A percentile compares a stretch with the other conserved stretches of the same genome.
Conservation (phyloP, 2,113 vertebrate species). For the Aleadryas rufinucha region DNA sequence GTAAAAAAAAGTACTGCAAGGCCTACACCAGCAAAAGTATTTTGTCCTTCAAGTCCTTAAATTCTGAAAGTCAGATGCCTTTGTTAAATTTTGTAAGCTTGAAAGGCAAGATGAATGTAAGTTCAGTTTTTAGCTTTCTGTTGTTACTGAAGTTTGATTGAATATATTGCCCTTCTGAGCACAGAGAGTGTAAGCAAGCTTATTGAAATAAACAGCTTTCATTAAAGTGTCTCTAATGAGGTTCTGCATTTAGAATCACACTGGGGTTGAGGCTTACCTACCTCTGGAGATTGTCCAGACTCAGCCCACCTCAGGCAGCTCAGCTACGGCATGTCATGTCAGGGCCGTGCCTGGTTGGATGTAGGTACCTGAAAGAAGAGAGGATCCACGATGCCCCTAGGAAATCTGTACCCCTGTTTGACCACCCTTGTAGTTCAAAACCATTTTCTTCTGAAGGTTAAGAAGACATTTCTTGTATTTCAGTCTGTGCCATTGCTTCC, state of each 20-base stretch:
- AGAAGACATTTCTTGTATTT: neutral
- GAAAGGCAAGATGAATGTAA: neutral
- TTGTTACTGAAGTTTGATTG: neutral
- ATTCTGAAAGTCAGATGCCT: neutral
- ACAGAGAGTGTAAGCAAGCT: neutral
- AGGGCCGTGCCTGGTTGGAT: neutral
- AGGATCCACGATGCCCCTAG: neutral
- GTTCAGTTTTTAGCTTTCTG: neutral
- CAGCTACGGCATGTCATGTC: neutral
- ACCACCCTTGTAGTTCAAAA: neutral
- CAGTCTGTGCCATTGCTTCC: neutral
- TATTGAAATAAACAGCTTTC: slow-evolving; percentile 9
- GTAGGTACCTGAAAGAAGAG: neutral
- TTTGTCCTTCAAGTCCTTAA: neutral
- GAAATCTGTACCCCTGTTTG: neutral
- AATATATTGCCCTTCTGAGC: neutral
- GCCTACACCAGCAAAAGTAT: neutral
- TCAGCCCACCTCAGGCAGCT: neutral
- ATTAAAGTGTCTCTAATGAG: neutral
- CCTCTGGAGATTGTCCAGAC: neutral
- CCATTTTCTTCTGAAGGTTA: neutral
- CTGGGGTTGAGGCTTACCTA: neutral
- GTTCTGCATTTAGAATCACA: neutral
- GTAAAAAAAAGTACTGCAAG: neutral
- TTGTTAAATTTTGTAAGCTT: neutral